Conservation (phyloP, 2,888 invertebrate species). For the Phrixothrix hirtus region DNA sequence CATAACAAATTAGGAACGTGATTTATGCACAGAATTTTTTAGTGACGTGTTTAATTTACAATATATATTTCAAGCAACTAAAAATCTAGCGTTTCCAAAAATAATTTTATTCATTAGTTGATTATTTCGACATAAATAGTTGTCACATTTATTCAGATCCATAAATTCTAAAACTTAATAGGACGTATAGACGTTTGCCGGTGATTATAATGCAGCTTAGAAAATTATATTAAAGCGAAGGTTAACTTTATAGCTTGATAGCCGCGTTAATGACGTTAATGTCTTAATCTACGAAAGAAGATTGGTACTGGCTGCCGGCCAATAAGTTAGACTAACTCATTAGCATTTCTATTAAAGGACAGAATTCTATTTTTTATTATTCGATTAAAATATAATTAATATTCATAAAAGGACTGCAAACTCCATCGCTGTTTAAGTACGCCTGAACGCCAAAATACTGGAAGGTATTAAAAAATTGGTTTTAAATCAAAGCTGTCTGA, state of each 20-base stretch:
- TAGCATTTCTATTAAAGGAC: conserved; percentile 28
- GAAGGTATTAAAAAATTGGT: conserved; percentile 13
- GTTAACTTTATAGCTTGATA: conserved; percentile 16
- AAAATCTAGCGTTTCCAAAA: too few species aligned
- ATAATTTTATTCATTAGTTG: too few species aligned
- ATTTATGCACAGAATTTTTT: too few species aligned
- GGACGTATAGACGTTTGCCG: too few species aligned
- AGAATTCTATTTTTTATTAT: conserved; percentile 17
- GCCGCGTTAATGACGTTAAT: conserved; percentile 26
- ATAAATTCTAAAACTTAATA: too few species aligned
- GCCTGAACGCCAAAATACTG: neutral
- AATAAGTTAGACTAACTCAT: conserved; percentile 24
- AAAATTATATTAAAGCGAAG: conserved; percentile 14
- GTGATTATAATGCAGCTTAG: too few species aligned
- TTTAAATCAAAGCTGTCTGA: conserved; percentile 12
- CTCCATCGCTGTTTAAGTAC: neutral
- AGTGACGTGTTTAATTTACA: too few species aligned
- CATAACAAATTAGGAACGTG: too few species aligned
- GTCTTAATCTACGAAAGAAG: conserved; percentile 27
- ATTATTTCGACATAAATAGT: too few species aligned
- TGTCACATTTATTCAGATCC: too few species aligned
- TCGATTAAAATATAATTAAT: conserved; percentile 26
- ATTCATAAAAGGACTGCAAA: conserved; percentile 19
- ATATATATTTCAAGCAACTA: too few species aligned
- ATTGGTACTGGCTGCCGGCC: conserved; percentile 19